Evolutionary conservation across 2,888 invertebrate species (phyloP), one percentile per base, ranked within the genome.

Genomic region (Papilio elwesi): DNA sequence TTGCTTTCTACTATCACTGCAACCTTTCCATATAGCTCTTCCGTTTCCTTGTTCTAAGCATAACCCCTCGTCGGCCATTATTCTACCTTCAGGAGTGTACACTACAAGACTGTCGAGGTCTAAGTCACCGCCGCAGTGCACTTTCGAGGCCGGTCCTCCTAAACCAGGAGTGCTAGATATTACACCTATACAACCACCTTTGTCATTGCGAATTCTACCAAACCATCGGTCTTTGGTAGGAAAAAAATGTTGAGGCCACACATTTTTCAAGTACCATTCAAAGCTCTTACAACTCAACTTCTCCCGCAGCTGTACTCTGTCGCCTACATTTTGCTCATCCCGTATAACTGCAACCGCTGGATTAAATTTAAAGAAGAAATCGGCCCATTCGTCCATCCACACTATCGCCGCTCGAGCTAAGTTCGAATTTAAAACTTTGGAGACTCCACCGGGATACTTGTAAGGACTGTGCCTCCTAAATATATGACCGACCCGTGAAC

Each of bases 311-410:
- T 95, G 95, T 13, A 97, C 79, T 70, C 99, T 93, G 48, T 94
- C 92, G 0, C 91, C 92, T 0, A 96, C 94, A 73, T 95, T 91
- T 79, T 97, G 96, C 70, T 94, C 92, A 66, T 95, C 94, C 43
- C 95, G 94, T 68, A 87, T 86, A 0, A 88, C 83, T 0, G 94
- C 95, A 0, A 97, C 95, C 53, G 96, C 95, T 78, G 95, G 96
- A 83, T 97, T 98, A 80, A 98, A 97, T 85, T 97, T 97, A 86
- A 98, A 98, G 83, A 96, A 98, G 88, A 98, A 98, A 76, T 97
- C 96, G 12, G 97, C 97, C 97, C 99, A 99, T 71, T 99, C 97
- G 85, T 99, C 99, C 97, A 99, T 97, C 99, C 99, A 99, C 0
- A 99, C 99, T 3, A 97, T 94, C 0, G 99, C 99, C 0, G 98